These are phyloP conservation scores for Orthosia incerta DNA, from an alignment of 2,888 invertebrate genomes.

Conservation along the genomic window DNA sequence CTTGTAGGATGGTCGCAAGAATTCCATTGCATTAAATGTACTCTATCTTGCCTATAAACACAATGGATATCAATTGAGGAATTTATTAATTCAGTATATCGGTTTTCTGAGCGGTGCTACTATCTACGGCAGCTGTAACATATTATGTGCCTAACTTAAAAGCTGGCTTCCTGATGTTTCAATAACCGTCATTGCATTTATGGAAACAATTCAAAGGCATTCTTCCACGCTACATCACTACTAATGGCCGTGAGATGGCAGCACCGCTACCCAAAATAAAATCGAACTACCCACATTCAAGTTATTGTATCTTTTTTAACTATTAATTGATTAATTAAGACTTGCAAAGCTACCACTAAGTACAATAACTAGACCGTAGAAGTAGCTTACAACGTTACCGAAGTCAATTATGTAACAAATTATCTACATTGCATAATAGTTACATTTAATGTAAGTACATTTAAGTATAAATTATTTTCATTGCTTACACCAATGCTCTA, in stretches of 20 bases:
- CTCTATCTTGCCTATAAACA: constrained; percentile 29
- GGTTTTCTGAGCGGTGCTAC: not conserved
- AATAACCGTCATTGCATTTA: not conserved
- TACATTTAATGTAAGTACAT: constrained; percentile 60
- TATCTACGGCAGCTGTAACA: not conserved
- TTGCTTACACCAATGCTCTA: constrained; percentile 51
- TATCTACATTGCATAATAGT: constrained; percentile 70
- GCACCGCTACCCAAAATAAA: constrained; percentile 13
- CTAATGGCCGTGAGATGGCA: constrained; percentile 7
- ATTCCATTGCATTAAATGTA: constrained; percentile 20
- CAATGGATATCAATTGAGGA: constrained; percentile 18
- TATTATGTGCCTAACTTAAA: not conserved
- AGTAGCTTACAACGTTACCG: constrained; percentile 81
- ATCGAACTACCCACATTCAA: constrained; percentile 2
- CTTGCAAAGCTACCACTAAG: constrained; percentile 82
- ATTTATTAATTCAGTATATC: constrained; percentile 8
- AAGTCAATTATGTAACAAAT: constrained; percentile 84
- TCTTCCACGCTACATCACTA: not conserved
- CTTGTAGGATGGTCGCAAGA: not conserved
- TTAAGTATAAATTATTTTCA: constrained; percentile 64
- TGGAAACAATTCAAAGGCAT: not conserved
- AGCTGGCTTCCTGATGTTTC: not conserved
- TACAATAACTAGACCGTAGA: constrained; percentile 86
- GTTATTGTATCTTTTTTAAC: constrained; percentile 8
- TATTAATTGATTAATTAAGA: constrained; percentile 61